phyloP scores from a whole-genome alignment of 1,140 invertebrate genomes.

The Chymomyza costata region DNA sequence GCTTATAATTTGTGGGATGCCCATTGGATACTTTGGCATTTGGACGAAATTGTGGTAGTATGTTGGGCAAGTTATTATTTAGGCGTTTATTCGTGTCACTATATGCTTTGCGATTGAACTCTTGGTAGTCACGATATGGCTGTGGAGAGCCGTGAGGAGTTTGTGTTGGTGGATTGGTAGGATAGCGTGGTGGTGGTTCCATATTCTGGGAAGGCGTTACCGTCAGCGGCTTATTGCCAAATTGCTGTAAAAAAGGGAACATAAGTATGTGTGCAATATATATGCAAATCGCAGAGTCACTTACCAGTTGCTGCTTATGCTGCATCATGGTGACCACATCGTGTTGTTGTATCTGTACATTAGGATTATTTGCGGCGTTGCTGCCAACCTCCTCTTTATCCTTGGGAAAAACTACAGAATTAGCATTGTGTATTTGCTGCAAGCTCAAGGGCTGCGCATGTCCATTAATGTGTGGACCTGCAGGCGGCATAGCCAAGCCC shows the following conservation, averaged over 20 bases:
- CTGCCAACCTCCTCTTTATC: constrained; percentile 31
- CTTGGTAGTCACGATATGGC: constrained; percentile 61
- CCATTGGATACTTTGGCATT: constrained; percentile 79
- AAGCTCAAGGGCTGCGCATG: constrained; percentile 68
- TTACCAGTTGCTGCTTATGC: constrained; percentile 59
- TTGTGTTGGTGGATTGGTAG: constrained; percentile 39
- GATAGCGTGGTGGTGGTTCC: constrained; percentile 62
- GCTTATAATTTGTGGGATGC: constrained; percentile 73
- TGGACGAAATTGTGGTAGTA: constrained; percentile 83
- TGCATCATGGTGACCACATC: constrained; percentile 64
- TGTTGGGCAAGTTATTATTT: constrained; percentile 79
- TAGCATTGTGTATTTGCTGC: constrained; percentile 59
- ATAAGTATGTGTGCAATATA: not conserved
- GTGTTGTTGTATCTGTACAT: constrained; percentile 69
- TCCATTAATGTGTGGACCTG: constrained; percentile 54
- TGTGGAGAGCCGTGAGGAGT: constrained; percentile 56
- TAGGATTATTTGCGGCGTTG: not conserved
- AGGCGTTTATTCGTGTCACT: constrained; percentile 74
- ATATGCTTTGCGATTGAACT: constrained; percentile 71
- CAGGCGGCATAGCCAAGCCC: constrained; percentile 30
- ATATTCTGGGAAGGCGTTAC: constrained; percentile 50
- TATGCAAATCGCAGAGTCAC: not conserved
- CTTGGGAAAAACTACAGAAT: constrained; percentile 66
- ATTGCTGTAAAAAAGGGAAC: constrained; percentile 36
- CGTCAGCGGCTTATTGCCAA: constrained; percentile 20